These are phyloP conservation scores for Cochlearius cochlearius DNA, from an alignment of 2,113 vertebrate species.

Conservation along the genomic window DNA sequence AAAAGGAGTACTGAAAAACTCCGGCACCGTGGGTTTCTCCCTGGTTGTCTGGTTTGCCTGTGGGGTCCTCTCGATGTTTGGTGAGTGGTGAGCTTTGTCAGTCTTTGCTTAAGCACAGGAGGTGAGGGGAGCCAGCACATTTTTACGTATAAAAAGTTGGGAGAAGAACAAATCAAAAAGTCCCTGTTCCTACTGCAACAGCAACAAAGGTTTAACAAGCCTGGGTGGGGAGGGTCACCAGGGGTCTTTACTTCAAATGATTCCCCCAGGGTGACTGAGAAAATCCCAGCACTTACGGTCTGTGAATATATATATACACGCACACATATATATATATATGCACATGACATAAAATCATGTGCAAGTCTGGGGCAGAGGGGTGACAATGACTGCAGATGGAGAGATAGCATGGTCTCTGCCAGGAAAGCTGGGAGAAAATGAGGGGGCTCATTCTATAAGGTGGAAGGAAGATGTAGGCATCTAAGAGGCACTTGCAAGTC, in stretches of 20 bases:
- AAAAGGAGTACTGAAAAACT: constrained; percentile 85
- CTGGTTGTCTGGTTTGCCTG: constrained; percentile 82
- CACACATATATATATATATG: no score
- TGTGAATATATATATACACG: not conserved
- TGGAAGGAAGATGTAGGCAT: not conserved
- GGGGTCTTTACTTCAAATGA: not conserved
- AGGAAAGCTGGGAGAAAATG: not conserved
- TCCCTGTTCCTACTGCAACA: not conserved
- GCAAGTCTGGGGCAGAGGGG: not conserved
- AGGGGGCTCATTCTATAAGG: not conserved
- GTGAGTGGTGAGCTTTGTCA: constrained; percentile 68
- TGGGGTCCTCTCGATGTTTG: constrained; percentile 83
- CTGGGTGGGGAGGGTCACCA: rapidly evolving
- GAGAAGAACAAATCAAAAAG: not conserved
- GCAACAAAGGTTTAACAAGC: not conserved
- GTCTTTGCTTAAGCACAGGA: not conserved
- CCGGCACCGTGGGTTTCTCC: constrained; percentile 84
- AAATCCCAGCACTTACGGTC: not conserved
- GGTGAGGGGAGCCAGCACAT: not conserved
- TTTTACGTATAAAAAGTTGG: not conserved
- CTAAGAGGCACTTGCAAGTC: not conserved
- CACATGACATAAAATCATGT: not conserved
- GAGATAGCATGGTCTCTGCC: not conserved
- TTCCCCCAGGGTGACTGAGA: not conserved
- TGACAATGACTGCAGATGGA: not conserved